phyloP scores from a whole-genome alignment of 2,113 vertebrate genomes.

The Patagioenas fasciata region DNA sequence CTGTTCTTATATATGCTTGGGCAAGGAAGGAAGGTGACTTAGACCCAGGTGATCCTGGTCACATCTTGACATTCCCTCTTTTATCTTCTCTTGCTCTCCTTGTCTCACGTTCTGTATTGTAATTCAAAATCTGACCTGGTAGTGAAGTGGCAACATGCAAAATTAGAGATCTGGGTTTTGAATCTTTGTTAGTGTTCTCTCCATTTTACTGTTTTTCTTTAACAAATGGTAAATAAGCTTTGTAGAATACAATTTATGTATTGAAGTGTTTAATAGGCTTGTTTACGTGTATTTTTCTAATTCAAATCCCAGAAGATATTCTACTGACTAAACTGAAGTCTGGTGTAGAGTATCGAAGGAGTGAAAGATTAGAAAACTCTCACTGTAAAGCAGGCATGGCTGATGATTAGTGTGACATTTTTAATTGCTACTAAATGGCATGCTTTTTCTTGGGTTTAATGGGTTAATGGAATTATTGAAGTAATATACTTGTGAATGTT shows the following conservation, averaged over 20 bases:
- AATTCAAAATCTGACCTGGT: not conserved
- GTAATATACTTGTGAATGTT: not conserved
- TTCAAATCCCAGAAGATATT: not conserved
- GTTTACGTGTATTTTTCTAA: not conserved
- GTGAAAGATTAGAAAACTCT: not conserved
- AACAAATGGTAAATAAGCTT: not conserved
- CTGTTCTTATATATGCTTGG: not conserved
- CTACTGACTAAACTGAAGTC: not conserved
- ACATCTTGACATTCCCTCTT: not conserved
- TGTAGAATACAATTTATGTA: not conserved
- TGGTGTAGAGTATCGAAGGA: not conserved
- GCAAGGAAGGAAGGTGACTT: not conserved
- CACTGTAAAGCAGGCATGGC: not conserved
- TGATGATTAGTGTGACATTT: not conserved
- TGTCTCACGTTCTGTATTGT: not conserved
- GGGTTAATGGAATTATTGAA: not conserved
- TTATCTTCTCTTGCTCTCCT: not conserved
- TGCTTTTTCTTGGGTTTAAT: not conserved
- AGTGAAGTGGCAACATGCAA: not conserved
- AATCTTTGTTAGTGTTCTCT: not conserved
- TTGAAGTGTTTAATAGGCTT: not conserved
- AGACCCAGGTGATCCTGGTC: not conserved
- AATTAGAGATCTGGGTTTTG: not conserved
- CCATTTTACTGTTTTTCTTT: not conserved
- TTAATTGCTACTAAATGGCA: not conserved